Evolutionary conservation across 30 jellyfish, hydroid and myxozoan species (phyloP).

Genomic region (Aurelia sp.): DNA sequence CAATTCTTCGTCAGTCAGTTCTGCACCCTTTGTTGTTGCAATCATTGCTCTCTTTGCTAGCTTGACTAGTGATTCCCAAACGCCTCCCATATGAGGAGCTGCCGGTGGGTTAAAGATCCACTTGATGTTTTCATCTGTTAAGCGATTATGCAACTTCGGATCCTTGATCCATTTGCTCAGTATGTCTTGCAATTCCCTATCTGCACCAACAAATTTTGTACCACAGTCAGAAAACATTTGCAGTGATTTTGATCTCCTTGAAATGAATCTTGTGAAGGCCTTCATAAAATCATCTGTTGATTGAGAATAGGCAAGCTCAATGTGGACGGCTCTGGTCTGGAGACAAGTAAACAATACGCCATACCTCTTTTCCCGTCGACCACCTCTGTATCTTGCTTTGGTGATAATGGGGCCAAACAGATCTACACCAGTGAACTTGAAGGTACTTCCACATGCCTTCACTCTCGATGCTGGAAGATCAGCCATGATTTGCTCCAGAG

Average conservation of each 20-base stretch:
- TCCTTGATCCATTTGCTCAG: slow-evolving; percentile 16
- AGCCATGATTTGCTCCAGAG: slow-evolving; percentile 5
- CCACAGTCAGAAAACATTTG: slow-evolving; percentile 39
- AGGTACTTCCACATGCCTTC: slow-evolving; percentile 26
- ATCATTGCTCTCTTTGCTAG: slow-evolving; percentile 40
- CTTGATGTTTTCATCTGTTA: slow-evolving; percentile 18
- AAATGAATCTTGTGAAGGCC: slow-evolving; percentile 30
- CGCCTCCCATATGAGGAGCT: slow-evolving; percentile 57
- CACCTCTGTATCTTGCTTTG: slow-evolving; percentile 28
- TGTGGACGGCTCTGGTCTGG: slow-evolving; percentile 59
- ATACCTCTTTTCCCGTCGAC: slow-evolving; percentile 43
- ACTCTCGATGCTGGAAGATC: slow-evolving; percentile 52
- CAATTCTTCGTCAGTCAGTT: slow-evolving; percentile 31
- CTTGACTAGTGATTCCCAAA: slow-evolving; percentile 45
- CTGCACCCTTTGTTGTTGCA: slow-evolving; percentile 23
- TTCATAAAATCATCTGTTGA: slow-evolving; percentile 43
- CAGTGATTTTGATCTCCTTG: slow-evolving; percentile 35
- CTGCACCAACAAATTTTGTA: neutral
- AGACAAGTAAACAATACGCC: slow-evolving; percentile 43
- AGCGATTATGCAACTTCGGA: slow-evolving; percentile 19
- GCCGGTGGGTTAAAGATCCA: slow-evolving; percentile 57
- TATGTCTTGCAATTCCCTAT: slow-evolving; percentile 2
- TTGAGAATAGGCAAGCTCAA: slow-evolving; percentile 25
- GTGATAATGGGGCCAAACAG: slow-evolving; percentile 41
- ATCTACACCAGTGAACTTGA: slow-evolving; percentile 50